Base-by-base conservation (phyloP, 2,888 invertebrate genomes). In the Noctua fimbriata region DNA sequence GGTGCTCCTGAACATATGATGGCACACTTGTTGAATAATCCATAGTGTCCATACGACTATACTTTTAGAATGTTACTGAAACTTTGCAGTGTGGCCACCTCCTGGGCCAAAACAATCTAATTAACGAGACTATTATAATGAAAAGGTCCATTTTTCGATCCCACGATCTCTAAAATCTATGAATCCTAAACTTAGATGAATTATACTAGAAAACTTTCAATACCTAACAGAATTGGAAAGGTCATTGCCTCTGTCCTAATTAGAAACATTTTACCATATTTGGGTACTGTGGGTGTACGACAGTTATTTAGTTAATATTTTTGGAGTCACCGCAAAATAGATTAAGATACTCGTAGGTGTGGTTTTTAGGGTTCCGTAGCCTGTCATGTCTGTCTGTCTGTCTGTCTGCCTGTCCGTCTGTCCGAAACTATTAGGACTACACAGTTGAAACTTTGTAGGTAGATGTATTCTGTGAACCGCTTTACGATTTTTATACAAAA, bases 221-320 rank as follows among this genome's bases (percentile, higher is more conserved):
- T 65, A 24, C 52, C 28, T 18, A 24, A 1, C 28, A 44, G 36
- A 41, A 66, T 55, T 47, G 5, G 52, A 52, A 52, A 83, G 84
- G 2, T 21, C 36, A 69, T 21, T 83, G 60, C 36, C 28, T 69
- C 32, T 69, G n/a, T 69, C 18, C 12, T 12, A 52, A 60, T 77
- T 60, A 32, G 12, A 14, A 83, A 36, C 52, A 6, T 44, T 69
- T 83, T 36, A 32, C 52, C 84, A 69, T 78, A 52, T 69, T 63
- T 36, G 55, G 36, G 28, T 55, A 28, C 3, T 28, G 83, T 83
- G 84, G 67, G 80, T 69, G 78, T 60, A 28, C 0, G 14, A 83
- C 49, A 24, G 44, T 78, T 79, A 66, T 4, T 9, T 55, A 16
- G 21, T 28, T n/a, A 5, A 21, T 32, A 41, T 3, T 75, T 79